Evolutionary conservation across 2,888 invertebrate species (phyloP).

Genomic region (Lasioglossum oenotherae): DNA sequence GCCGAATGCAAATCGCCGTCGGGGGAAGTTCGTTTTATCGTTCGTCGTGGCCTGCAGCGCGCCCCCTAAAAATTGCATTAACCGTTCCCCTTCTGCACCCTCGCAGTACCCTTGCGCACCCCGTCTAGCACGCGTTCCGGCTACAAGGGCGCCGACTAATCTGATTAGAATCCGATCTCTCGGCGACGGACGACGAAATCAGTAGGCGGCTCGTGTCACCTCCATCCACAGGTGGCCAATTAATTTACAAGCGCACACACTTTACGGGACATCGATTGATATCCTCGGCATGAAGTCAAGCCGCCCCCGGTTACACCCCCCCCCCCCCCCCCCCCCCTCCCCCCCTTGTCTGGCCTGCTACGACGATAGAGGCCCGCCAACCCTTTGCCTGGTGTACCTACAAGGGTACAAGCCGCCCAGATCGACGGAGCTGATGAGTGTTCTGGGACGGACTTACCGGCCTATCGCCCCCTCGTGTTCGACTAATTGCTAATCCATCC

Average conservation of each 20-base stretch:
- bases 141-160: slow-evolving; percentile 62
- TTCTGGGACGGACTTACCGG: slow-evolving; percentile 21
- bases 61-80: slow-evolving; percentile 2
- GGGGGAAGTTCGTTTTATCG: neutral
- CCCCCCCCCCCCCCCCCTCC: neutral
- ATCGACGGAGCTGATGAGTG: slow-evolving; percentile 13
- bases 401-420: slow-evolving; percentile 27
- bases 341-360: slow-evolving; percentile 5
- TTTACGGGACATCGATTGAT: slow-evolving; percentile 78
- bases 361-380: slow-evolving; percentile 34
- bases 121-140: neutral
- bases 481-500: slow-evolving; percentile 20
- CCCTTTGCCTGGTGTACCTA: slow-evolving; percentile 44
- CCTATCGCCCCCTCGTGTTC: slow-evolving; percentile 32
- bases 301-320: slow-evolving; percentile 40
- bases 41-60: neutral
- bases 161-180: slow-evolving; percentile 73
- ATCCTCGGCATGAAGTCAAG: slow-evolving; percentile 70
- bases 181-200: slow-evolving; percentile 68
- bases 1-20: slow-evolving; percentile 23
- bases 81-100: neutral
- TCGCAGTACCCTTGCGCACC: neutral
- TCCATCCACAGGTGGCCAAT: slow-evolving; percentile 79
- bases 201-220: slow-evolving; percentile 60
- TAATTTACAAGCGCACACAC: slow-evolving; percentile 78